Evolutionary conservation across 2,888 invertebrate species (phyloP).

Genomic region (Ditula angustiorana): DNA sequence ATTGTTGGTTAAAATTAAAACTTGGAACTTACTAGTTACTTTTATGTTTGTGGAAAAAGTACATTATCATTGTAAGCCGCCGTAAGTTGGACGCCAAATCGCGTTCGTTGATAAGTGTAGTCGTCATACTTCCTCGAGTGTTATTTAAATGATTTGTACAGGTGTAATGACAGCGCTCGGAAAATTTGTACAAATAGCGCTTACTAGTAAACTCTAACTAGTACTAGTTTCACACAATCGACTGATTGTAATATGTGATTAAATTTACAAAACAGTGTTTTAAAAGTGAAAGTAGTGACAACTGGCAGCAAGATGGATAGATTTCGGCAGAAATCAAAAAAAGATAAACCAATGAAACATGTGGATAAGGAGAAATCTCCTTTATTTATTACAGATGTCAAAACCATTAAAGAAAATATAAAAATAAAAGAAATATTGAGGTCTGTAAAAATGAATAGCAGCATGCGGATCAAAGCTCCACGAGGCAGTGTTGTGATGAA

Average conservation of each 20-base stretch:
- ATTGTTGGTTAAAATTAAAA: conserved; percentile 38
- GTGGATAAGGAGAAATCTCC: conserved; percentile 61
- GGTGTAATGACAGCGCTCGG: conserved; percentile 58
- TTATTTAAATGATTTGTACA: conserved; percentile 69
- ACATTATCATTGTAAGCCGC: neutral
- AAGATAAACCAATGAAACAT: conserved; percentile 62
- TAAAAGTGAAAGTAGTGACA: neutral
- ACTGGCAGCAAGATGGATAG: conserved; percentile 62
- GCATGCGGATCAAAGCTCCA: conserved; percentile 73
- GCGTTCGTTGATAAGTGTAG: conserved; percentile 62
- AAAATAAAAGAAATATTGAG: conserved; percentile 77
- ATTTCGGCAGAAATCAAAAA: conserved; percentile 67
- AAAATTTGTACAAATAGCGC: neutral
- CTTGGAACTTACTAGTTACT: neutral
- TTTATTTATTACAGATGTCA: conserved; percentile 66
- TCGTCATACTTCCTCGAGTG: conserved; percentile 64
- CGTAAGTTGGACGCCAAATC: conserved; percentile 39
- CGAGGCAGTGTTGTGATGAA: conserved; percentile 72
- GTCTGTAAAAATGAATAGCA: conserved; percentile 78
- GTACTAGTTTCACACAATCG: conserved; percentile 43
- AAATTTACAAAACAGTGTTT: conserved; percentile 21
- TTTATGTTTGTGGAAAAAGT: neutral
- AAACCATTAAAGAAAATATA: conserved; percentile 72
- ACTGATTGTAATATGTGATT: conserved; percentile 44
- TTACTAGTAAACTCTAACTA: conserved; percentile 44